Percentiles rank a stretch among this genome's conserved stretches.
Conservation (phyloP, 1,140 invertebrate species). For the Microplitis demolitor region DNA sequence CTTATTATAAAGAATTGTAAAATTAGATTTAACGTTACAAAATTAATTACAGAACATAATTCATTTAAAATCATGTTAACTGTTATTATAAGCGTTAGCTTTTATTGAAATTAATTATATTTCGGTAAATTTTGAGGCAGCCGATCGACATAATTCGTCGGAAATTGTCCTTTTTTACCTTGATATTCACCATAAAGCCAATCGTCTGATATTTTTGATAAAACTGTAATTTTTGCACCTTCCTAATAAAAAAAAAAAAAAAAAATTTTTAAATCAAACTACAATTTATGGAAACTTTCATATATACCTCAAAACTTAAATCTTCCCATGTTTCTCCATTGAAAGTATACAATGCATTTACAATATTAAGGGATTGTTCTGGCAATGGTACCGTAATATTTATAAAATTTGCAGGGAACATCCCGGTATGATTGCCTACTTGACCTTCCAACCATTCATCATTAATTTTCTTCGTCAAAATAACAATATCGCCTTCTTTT, state of each 20-base stretch:
- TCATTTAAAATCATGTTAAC: no score
- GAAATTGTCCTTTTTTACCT: constrained; percentile 77
- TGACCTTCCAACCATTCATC: constrained; percentile 81
- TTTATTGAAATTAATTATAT: constrained; percentile 29
- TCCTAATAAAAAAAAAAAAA: constrained; percentile 58
- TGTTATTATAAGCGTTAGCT: neutral
- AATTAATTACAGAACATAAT: neutral
- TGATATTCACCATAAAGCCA: constrained; percentile 80
- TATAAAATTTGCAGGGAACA: constrained; percentile 82
- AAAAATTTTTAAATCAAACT: constrained; percentile 30
- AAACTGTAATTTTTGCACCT: constrained; percentile 73
- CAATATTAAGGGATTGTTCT: constrained; percentile 48
- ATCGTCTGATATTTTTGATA: constrained; percentile 75
- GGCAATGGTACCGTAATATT: constrained; percentile 75
- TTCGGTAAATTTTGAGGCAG: constrained; percentile 55
- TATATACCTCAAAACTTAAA: constrained; percentile 63
- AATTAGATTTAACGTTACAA: no score
- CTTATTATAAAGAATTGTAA: constrained; percentile 11
- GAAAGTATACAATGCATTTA: constrained; percentile 68
- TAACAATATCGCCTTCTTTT: constrained; percentile 74
- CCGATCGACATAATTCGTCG: constrained; percentile 76
- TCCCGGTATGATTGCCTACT: constrained; percentile 69
- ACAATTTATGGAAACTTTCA: constrained; percentile 30
- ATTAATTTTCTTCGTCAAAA: constrained; percentile 71
- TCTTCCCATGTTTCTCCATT: constrained; percentile 67